Base-by-base conservation (phyloP, 2,888 invertebrate species). In the Drosophila kanekoi region DNA sequence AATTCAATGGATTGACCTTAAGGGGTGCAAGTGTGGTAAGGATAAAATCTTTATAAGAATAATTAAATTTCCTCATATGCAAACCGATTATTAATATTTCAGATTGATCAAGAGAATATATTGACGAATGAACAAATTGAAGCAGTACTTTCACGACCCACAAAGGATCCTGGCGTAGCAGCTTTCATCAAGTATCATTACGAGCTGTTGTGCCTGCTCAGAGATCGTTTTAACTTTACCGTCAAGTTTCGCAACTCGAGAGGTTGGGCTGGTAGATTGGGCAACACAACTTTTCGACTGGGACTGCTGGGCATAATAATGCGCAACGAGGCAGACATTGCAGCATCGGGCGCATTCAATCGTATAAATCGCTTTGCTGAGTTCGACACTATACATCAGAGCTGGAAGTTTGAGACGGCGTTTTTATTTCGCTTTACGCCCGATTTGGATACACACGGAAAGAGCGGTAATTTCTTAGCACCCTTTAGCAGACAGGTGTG, bases 291-390 rank as follows among this genome's bases (percentile, higher is more conserved):
- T 16, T 92, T 84, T 76, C 91, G 92, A 0, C 66, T 92, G 16
- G 92, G 92, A 0, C 68, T 91, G 9, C 56, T 92, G 16, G 92
- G 92, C 1, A 87, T 91, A 23, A 56, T 92, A 18, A 78, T 72
- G 67, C 82, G 92, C 9, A 91, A 91, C 63, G 92, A 92, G 65
- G 92, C 89, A 2, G 92, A 92, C 65, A 84, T 92, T 70, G 91
- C 89, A 1, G 90, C 91, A 3, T 88, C 92, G 3, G 91, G 91
- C 13, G 79, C 81, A n/a, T 91, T 91, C 13, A 90, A 89, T 76
- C 85, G 91, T 13, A 82, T 90, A 2, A 92, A 91, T 80, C 86
- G 92, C 5, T 90, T 91, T 61, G 87, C 89, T 1, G 90, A 91
- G 45, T 90, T 92, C 47, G 92, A 92, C 70, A 88, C 81, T 14